These are phyloP conservation scores for Phalacrocorax aristotelis DNA, from an alignment of 2,113 vertebrate species.

Conservation along the genomic window DNA sequence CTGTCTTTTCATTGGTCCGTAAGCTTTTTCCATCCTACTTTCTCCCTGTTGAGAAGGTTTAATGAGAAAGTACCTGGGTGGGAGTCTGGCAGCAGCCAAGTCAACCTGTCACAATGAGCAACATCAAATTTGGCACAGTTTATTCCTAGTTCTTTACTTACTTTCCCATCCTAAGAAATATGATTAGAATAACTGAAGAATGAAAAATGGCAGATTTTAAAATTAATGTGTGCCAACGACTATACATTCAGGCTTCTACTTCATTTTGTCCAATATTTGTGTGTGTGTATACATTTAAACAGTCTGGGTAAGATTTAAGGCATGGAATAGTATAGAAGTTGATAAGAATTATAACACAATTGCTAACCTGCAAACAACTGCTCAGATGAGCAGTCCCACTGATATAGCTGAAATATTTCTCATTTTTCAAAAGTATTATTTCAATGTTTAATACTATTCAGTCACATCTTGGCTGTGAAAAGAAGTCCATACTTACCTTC, in stretches of 20 bases:
- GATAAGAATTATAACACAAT: background rate
- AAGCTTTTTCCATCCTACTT: background rate
- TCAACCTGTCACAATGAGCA: background rate
- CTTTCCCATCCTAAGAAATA: background rate
- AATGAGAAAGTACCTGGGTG: background rate
- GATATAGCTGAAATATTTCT: background rate
- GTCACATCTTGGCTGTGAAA: background rate
- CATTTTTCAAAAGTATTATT: background rate
- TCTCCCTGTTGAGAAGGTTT: background rate
- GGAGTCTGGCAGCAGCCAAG: background rate
- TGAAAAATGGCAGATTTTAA: background rate
- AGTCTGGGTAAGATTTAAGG: background rate
- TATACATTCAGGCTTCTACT: background rate
- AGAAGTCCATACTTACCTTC: background rate
- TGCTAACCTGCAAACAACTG: background rate
- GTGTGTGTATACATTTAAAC: background rate
- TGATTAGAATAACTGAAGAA: background rate
- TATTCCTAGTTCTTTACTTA: background rate
- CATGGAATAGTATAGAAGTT: background rate
- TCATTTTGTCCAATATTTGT: background rate
- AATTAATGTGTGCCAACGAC: background rate
- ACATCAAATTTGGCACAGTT: background rate
- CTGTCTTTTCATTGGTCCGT: background rate
- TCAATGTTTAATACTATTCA: background rate
- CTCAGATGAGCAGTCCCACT: background rate